A percentile compares a stretch with the other conserved stretches of the same genome.
phyloP scores from a whole-genome alignment of 2,888 invertebrate species.

The Leptinotarsa rubiginosa region DNA sequence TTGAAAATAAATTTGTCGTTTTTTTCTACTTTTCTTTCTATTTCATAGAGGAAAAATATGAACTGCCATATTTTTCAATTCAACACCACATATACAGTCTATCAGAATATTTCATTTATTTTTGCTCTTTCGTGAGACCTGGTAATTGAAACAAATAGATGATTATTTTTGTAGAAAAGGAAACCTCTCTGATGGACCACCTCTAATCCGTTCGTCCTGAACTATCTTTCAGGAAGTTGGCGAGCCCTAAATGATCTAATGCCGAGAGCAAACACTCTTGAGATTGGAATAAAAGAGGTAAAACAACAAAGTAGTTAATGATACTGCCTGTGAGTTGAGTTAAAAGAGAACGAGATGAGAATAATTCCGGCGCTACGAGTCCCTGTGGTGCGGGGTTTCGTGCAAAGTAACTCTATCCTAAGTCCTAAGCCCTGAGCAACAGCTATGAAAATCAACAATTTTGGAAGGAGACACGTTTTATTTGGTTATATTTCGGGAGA shows the following conservation, averaged over 20 bases:
- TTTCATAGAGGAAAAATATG: too few species aligned
- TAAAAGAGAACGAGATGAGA: constrained; percentile 60
- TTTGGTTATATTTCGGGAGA: constrained; percentile 28
- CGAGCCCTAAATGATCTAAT: constrained; percentile 41
- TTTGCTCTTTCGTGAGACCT: neutral
- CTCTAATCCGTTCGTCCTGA: constrained; percentile 4
- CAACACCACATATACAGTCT: neutral
- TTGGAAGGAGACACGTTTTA: constrained; percentile 30
- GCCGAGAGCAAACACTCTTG: constrained; percentile 43
- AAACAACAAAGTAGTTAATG: constrained; percentile 62
- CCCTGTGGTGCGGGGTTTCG: constrained; percentile 48
- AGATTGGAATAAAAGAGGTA: constrained; percentile 50
- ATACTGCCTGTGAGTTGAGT: constrained; percentile 58
- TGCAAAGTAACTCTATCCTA: constrained; percentile 18
- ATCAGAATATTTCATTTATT: neutral
- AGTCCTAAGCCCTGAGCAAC: constrained; percentile 26
- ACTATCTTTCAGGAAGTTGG: constrained; percentile 31
- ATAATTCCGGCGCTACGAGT: constrained; percentile 55
- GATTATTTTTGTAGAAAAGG: neutral
- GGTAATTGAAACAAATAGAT: neutral
- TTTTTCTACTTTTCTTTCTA: too few species aligned
- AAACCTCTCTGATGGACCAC: neutral
- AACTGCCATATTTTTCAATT: too few species aligned
- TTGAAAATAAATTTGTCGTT: too few species aligned
- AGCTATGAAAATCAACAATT: constrained; percentile 44